Base-by-base conservation (phyloP, 2,888 invertebrate genomes). In the Autographa pulchrina region DNA sequence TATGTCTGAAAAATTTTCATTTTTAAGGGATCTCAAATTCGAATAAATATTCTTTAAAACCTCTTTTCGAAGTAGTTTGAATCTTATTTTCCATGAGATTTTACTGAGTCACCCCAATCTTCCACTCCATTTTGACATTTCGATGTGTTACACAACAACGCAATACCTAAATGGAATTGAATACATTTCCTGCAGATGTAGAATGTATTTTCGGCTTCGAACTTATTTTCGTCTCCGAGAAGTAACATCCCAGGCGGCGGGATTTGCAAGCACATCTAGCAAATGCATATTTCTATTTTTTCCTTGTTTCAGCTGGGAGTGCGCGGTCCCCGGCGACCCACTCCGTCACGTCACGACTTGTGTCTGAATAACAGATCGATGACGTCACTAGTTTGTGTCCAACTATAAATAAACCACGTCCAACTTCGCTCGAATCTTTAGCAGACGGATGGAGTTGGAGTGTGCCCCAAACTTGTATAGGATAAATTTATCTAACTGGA, bases 371-470 rank as follows among this genome's bases (percentile, higher is more conserved):
- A 58, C 64, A 61, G 56, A 75, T 78, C 54, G 48, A 65, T 66
- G 77, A 76, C 56, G 64, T 59, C 73, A 70, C 62, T 5, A 20
- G 18, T 25, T 18, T 32, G 25, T 60, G 58, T 67, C 41, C 62
- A 31, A 48, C 68, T 75, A 68, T 78, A 78, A 75, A 81, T 81
- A 80, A 75, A 35, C 58, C 16, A 2, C 38, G 43, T 43, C n/a
- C 58, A 65, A 66, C 32, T 66, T 64, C 35, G 20, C 58, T 18
- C 43, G 14, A 74, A 41, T 62, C 52, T 74, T 48, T 25, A 64
- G 48, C 6, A 54, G 54, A 54, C 31, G 41, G 52, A 65, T 70
- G 41, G 66, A 59, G 62, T 79, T 62, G n/a, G 35, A 66, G 66
- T 56, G 52, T 54, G 64, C 59, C 70, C 38, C 38, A 18, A 70